Percentiles rank a stretch among this genome's conserved stretches.
These are phyloP conservation scores for Entomobrya proxima DNA, from an alignment of 2,888 invertebrate genomes.

Conservation along the genomic window DNA sequence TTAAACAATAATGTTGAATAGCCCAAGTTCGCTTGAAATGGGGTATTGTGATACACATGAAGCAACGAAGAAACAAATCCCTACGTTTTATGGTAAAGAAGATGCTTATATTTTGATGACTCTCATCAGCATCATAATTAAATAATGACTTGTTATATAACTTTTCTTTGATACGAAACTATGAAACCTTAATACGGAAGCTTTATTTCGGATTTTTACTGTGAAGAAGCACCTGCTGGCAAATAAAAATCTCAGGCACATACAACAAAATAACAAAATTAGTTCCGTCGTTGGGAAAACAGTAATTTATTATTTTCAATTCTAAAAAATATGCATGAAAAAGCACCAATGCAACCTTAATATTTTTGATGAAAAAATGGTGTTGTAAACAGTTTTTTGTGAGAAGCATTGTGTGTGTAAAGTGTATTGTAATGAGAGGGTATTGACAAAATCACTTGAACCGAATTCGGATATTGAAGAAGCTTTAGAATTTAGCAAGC, in stretches of 20 bases:
- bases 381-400: slow-evolving; percentile 28
- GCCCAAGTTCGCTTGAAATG: no score
- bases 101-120: no score
- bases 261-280: not conserved
- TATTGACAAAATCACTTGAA: slow-evolving; percentile 62
- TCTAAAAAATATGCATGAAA: slow-evolving; percentile 51
- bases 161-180: no score
- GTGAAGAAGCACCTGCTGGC: slow-evolving; percentile 32
- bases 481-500: slow-evolving; percentile 61
- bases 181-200: not conserved
- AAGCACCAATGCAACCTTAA: slow-evolving; percentile 16
- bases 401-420: not conserved
- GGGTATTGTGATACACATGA: no score
- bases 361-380: not conserved
- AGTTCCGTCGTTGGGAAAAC: not conserved
- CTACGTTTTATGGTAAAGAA: no score
- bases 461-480: slow-evolving; percentile 64
- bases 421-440: slow-evolving; percentile 13
- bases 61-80: no score
- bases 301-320: not conserved
- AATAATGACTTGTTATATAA: no score
- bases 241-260: not conserved
- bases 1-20: no score
- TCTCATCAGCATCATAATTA: no score
- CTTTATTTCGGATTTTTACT: not conserved